Conservation (phyloP, 2,888 invertebrate species). For the Suillia variegata region DNA sequence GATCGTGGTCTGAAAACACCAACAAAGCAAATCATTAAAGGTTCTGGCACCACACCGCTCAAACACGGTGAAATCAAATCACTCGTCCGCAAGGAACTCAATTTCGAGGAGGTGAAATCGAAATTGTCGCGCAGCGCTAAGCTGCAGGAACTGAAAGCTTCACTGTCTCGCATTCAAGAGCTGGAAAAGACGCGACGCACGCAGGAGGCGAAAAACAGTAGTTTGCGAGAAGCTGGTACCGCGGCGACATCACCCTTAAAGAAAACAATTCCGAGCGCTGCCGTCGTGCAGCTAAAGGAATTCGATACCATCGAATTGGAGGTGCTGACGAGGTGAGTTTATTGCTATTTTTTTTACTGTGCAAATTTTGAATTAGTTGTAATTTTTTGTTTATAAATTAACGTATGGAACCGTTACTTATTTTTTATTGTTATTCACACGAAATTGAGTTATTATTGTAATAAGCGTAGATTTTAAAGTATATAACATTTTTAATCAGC, state of each 20-base stretch:
- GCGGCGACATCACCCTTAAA: too few relatives aligned
- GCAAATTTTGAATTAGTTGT: too few relatives aligned
- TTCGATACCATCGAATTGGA: slow-evolving; percentile 79
- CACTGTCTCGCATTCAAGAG: slow-evolving; percentile 70
- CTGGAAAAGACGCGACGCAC: slow-evolving; percentile 67
- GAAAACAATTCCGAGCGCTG: slow-evolving; percentile 37
- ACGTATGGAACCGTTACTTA: too few relatives aligned
- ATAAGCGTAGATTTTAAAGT: too few relatives aligned
- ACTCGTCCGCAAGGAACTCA: slow-evolving; percentile 67
- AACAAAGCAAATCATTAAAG: slow-evolving; percentile 60
- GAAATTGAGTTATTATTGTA: too few relatives aligned
- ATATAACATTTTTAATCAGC: too few relatives aligned
- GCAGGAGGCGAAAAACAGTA: slow-evolving; percentile 55
- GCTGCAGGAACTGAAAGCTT: slow-evolving; percentile 72
- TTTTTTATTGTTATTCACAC: too few relatives aligned
- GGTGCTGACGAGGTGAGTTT: slow-evolving; percentile 71
- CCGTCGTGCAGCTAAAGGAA: slow-evolving; percentile 65
- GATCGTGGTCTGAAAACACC: slow-evolving; percentile 54
- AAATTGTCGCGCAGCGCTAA: slow-evolving; percentile 72
- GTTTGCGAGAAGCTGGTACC: slow-evolving; percentile 37
- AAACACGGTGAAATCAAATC: slow-evolving; percentile 60
- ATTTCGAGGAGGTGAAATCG: slow-evolving; percentile 72
- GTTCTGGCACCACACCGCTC: slow-evolving; percentile 46
- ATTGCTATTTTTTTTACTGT: too few relatives aligned
- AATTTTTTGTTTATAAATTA: too few relatives aligned